Conservation (phyloP, 2,797 vertebrate species). For the Alectoris magna region DNA sequence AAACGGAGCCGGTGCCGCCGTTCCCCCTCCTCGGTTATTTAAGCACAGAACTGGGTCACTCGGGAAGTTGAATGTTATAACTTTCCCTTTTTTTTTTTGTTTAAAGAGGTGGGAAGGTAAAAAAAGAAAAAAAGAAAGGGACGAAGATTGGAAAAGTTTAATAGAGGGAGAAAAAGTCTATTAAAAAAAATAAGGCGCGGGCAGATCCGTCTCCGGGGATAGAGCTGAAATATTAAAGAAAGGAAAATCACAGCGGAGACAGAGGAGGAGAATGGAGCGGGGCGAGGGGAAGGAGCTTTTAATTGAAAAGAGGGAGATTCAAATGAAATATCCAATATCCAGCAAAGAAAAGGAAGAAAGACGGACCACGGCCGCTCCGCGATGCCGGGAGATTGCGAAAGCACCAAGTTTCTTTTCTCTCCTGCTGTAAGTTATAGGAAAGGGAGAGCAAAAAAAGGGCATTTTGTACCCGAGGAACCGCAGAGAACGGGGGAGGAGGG, state of each 20-base stretch:
- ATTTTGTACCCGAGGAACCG: constrained; percentile 48
- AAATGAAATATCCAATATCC: constrained; percentile 73
- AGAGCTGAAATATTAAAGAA: constrained; percentile 68
- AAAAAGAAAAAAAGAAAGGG: constrained; percentile 7
- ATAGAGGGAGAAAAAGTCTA: constrained; percentile 65
- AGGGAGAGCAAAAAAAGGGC: constrained; percentile 25
- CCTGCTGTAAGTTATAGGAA: constrained; percentile 48
- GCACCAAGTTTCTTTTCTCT: constrained; percentile 47
- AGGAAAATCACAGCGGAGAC: constrained; percentile 55
- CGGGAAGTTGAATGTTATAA: constrained; percentile 22
- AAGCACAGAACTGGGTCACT: constrained; percentile 46
- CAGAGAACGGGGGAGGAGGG: constrained; percentile 19
- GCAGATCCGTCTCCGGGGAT: constrained; percentile 32
- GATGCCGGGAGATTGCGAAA: constrained; percentile 33
- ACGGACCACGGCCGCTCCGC: constrained; percentile 15
- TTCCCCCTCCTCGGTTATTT: background rate
- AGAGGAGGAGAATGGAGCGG: constrained; percentile 40
- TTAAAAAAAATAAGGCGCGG: constrained; percentile 29
- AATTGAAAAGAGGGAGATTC: constrained; percentile 74
- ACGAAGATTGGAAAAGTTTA: constrained; percentile 68
- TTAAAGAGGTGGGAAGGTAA: constrained; percentile 26
- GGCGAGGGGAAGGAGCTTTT: constrained; percentile 57
- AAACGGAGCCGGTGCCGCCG: background rate
- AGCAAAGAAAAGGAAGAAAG: constrained; percentile 64
- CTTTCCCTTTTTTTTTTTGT: constrained; percentile 27